Conservation (phyloP, 2,888 invertebrate genomes). For the Diabrotica balteata region DNA sequence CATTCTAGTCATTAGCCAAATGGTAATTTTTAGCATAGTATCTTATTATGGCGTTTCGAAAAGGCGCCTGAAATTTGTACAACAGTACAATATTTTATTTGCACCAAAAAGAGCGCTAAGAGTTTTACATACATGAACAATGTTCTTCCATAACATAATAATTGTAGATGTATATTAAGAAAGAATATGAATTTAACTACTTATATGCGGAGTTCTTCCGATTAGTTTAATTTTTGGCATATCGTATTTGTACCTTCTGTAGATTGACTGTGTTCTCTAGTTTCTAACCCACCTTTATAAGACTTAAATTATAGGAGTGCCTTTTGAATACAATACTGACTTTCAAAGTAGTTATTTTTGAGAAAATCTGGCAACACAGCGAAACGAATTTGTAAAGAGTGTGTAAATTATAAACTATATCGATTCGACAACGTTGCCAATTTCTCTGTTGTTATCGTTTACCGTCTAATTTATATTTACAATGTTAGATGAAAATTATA, state of each 20-base stretch:
- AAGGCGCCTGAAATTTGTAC: conserved; percentile 21
- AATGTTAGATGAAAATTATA: conserved; percentile 44
- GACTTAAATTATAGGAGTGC: conserved; percentile 57
- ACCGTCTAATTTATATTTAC: conserved; percentile 46
- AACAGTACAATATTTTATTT: conserved; percentile 25
- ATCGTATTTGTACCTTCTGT: conserved; percentile 33
- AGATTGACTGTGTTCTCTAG: conserved; percentile 42
- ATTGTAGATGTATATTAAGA: conserved; percentile 26
- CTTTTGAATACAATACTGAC: conserved; percentile 53
- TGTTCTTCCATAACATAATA: conserved; percentile 36
- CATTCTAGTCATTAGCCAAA: conserved; percentile 60
- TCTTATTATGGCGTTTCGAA: conserved; percentile 20
- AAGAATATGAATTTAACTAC: conserved; percentile 11
- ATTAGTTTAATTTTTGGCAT: conserved; percentile 20
- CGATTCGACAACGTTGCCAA: conserved; percentile 14
- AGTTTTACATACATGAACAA: conserved; percentile 29
- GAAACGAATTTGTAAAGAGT: neutral
- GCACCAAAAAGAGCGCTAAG: conserved; percentile 33
- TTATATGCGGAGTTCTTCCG: conserved; percentile 9
- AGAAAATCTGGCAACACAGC: conserved; percentile 10
- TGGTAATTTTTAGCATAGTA: conserved; percentile 46
- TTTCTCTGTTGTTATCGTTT: conserved; percentile 47
- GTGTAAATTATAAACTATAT: conserved; percentile 10
- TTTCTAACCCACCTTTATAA: conserved; percentile 45
- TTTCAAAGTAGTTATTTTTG: conserved; percentile 30